These are phyloP conservation scores for Lobophora halterata DNA, from an alignment of 2,888 invertebrate genomes.

Conservation along the genomic window DNA sequence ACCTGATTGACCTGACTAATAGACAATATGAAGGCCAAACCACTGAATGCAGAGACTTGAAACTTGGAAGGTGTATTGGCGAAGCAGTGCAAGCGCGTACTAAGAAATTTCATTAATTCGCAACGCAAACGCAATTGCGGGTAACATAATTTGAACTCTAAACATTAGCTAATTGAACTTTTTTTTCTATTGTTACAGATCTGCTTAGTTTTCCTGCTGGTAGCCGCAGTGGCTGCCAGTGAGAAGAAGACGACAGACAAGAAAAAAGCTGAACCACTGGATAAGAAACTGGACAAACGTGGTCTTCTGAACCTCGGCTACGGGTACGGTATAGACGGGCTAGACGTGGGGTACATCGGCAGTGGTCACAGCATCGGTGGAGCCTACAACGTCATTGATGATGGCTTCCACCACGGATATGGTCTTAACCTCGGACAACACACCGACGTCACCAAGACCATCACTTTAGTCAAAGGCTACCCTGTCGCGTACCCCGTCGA, in stretches of 20 bases:
- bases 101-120: no score
- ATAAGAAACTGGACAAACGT: conserved; percentile 91
- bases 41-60: no score
- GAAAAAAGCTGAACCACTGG: conserved; percentile 81
- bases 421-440: conserved; percentile 63
- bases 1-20: no score
- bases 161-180: conserved; percentile 5
- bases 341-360: conserved; percentile 87
- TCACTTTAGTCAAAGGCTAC: conserved; percentile 84
- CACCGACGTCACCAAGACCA: conserved; percentile 81
- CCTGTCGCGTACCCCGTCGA: conserved; percentile 84
- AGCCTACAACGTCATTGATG: conserved; percentile 69
- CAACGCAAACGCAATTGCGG: no score
- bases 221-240: conserved; percentile 86
- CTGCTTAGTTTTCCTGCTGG: conserved; percentile 87
- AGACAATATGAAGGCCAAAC: no score
- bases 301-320: conserved; percentile 90
- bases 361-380: conserved; percentile 80
- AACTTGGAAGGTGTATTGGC: no score
- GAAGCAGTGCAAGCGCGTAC: no score
- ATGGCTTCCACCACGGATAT: conserved; percentile 46
- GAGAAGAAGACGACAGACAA: conserved; percentile 82
- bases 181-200: conserved; percentile 78
- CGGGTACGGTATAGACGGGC: conserved; percentile 88
- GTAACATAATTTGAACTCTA: no score